Conservation (phyloP, 1,140 invertebrate genomes). For the Drosophila yakuba region DNA sequence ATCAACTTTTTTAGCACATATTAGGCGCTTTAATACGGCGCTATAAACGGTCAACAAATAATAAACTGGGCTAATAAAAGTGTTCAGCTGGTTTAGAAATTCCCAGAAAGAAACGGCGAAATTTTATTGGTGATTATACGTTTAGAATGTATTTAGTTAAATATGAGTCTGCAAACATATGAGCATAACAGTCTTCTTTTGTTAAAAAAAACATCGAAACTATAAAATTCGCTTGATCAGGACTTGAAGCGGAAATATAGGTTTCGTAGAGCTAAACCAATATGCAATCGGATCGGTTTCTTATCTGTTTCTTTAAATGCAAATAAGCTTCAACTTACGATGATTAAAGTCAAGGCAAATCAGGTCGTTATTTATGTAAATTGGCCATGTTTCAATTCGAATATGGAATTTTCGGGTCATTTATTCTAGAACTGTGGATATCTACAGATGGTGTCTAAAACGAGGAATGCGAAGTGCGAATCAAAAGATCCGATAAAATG, state of each 20-base stretch:
- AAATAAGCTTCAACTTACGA: constrained; percentile 4
- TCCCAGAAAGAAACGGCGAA: background rate
- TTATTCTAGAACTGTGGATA: constrained; percentile 3
- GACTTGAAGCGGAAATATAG: background rate
- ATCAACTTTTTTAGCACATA: constrained; percentile 7
- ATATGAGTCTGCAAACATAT: background rate
- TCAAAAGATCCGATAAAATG: background rate
- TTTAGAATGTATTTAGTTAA: background rate
- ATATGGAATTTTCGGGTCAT: constrained; percentile 7
- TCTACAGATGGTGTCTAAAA: constrained; percentile 28
- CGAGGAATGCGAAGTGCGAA: background rate
- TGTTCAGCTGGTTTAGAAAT: constrained; percentile 3
- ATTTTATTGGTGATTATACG: background rate
- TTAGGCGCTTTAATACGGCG: constrained; percentile 16
- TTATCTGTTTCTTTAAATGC: constrained; percentile 3
- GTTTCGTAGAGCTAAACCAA: background rate
- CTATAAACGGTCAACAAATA: constrained; percentile 14
- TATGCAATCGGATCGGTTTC: background rate
- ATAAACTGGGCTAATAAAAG: background rate
- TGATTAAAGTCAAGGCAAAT: constrained; percentile 13
- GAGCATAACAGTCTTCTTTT: background rate
- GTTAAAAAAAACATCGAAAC: background rate
- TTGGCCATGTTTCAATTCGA: background rate
- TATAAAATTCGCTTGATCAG: background rate
- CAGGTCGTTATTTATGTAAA: constrained; percentile 22